Base-by-base conservation (phyloP, 1,140 invertebrate genomes). In the Pseudobourletiella spinata region DNA sequence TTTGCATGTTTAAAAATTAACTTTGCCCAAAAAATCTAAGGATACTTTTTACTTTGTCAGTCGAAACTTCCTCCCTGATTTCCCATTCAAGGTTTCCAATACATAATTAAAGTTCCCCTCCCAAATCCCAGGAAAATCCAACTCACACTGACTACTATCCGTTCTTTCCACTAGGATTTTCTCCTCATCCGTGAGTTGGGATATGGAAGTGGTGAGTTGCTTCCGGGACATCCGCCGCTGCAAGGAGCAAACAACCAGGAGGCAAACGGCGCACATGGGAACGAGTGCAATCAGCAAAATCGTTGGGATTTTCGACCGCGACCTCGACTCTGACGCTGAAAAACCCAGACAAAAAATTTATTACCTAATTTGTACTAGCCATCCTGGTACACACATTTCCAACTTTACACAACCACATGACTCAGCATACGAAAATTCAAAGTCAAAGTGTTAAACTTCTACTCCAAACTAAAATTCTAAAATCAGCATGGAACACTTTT, bases 141-240 rank as follows among this genome's bases (percentile, higher is more conserved):
- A 18, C 52, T 69, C 65, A 58, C 66, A 61, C 48, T 68, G 63
- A 60, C 61, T 65, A 39, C 59, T 63, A 42, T 67, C 55, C 66
- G 68, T 24, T 63, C 68, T 64, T 66, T 71, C 57, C 60, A 63
- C 32, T 63, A 70, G 3, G 60, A 66, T 63, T 63, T 70, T 65
- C 67, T 70, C 61, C 52, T 65, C 59, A 58, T 65, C 69, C 26
- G 61, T 59, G 8, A 59, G 18, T 22, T 30, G 32, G 15, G 63
- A 63, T 4, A 26, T 26, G 8, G 63, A 68, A 15, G 48, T 44
- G 3, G 57, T 59, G 6, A 62, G 15, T 18, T 59, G 68, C 44
- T 70, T 70, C 26, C 57, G 61, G 6, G 44, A 22, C 15, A 66
- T 30, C 52, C 60, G 39, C 20, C 60, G 20, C n/a, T 57, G 59